Evolutionary conservation across 2,888 invertebrate species (phyloP), one percentile per base, ranked within the genome.

Genomic region (Parnassius smintheus): DNA sequence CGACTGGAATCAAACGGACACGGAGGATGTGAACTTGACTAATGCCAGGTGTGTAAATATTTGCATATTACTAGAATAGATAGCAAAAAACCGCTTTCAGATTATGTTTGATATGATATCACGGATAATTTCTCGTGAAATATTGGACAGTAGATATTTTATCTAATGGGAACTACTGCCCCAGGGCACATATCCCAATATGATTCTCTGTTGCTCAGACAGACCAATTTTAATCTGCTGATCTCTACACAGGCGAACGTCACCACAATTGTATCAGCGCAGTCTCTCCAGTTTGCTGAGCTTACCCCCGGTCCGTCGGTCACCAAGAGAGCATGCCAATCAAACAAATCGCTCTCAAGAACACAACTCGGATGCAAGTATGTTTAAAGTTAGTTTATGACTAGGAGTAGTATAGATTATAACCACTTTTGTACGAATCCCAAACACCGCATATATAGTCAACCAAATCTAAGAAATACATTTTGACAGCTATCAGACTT

Each of bases 251-350:
- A 88, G 89, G 68, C 81, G 86, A 2, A 77, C 81, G 0, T 89
- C 91, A 0, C 90, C 89, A 25, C 83, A 85, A 65, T 82, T 86
- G 73, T 92, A 92, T 75, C 91, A 90, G 68, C 88, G 92, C 55
- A 91, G 91, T 68, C 73, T 86, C 59, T 90, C 90, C 0, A 85
- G 82, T 60, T 81, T 92, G 65, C 88, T 90, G 69, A 92, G 91
- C 68, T 77, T 93, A 70, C 93, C 93, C 66, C 92, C 93, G 10
- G 92, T 93, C 59, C 82, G 93, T 10, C 81, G 93, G 65, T 85
- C 88, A 74, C 84, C 84, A 66, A 70, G 85, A 49, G 73, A 74
- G 44, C 57, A 57, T 58, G 59, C 58, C 10, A 58, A 66, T 25
- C 68, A 45, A 66, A 59, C 53, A 50, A 65, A 60, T 55, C 67